Evolutionary conservation across 2,888 invertebrate species (phyloP).

Genomic region (Scrobipalpa costella): DNA sequence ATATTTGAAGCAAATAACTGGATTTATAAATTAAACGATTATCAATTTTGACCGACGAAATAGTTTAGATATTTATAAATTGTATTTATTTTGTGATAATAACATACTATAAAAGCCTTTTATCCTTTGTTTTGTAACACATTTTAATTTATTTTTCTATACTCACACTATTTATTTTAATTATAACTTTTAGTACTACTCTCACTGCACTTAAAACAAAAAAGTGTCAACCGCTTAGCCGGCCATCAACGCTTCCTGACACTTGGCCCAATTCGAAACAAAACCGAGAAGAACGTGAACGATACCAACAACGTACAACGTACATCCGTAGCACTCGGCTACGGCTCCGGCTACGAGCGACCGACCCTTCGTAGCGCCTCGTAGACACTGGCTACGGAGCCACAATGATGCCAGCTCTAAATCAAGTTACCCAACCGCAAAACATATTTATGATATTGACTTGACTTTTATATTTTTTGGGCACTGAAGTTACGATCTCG

Average conservation of each 20-base stretch:
- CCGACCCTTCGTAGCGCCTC: conserved; percentile 45
- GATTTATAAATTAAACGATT: no score
- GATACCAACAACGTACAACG: conserved; percentile 34
- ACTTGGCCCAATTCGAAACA: conserved; percentile 28
- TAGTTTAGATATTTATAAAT: no score
- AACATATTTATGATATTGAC: conserved; percentile 31
- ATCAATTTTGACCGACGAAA: no score
- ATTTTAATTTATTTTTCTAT: background rate
- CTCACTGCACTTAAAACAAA: conserved; percentile 30
- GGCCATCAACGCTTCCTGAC: conserved; percentile 28
- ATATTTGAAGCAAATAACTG: no score
- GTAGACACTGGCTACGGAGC: conserved; percentile 48
- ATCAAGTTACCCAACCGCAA: conserved; percentile 50
- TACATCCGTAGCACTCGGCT: conserved; percentile 35
- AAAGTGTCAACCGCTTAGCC: conserved; percentile 33
- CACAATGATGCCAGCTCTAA: conserved; percentile 53
- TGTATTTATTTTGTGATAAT: no score
- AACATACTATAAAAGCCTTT: no score
- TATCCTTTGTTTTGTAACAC: no score
- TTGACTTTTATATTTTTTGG: conserved; percentile 27
- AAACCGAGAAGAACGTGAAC: conserved; percentile 28
- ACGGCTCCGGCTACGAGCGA: conserved; percentile 54
- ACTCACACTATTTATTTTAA: background rate
- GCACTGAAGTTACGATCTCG: conserved; percentile 16
- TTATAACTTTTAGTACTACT: background rate